Conservation (phyloP, 1,140 invertebrate species). For the Lasaia peninsularis region DNA sequence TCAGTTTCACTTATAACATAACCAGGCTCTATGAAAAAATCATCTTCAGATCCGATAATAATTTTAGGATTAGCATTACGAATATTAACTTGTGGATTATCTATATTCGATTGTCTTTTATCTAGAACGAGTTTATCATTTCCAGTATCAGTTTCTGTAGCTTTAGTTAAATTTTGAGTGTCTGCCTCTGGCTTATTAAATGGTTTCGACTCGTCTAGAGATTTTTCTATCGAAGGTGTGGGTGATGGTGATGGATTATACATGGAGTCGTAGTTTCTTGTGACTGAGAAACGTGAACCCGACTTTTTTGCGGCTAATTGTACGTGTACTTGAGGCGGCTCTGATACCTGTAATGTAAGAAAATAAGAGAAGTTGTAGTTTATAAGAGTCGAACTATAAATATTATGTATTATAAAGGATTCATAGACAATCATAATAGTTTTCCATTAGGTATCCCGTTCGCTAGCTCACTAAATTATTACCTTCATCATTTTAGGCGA, state of each 20-base stretch:
- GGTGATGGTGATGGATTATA: constrained; percentile 43
- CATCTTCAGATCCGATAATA: not conserved
- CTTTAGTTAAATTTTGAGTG: not conserved
- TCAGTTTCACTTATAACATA: constrained; percentile 6
- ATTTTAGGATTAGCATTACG: constrained; percentile 5
- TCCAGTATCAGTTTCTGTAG: constrained; percentile 1
- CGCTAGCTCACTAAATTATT: no score
- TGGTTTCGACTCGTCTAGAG: not conserved
- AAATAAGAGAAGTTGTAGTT: not conserved
- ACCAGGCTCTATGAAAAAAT: constrained; percentile 2
- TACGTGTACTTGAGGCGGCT: constrained; percentile 54
- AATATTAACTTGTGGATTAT: not conserved
- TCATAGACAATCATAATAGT: no score
- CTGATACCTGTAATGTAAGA: constrained; percentile 44
- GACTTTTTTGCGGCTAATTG: constrained; percentile 41
- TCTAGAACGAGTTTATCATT: not conserved
- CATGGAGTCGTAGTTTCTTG: constrained; percentile 59
- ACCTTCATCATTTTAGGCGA: no score
- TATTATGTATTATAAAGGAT: no score
- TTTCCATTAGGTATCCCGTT: no score
- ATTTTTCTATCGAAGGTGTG: constrained; percentile 16
- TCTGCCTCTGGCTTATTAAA: constrained; percentile 1
- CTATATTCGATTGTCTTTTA: not conserved
- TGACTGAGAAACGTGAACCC: constrained; percentile 61
- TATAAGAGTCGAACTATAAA: no score